phyloP scores from a whole-genome alignment of 2,113 vertebrate species.

The Rana temporaria region DNA sequence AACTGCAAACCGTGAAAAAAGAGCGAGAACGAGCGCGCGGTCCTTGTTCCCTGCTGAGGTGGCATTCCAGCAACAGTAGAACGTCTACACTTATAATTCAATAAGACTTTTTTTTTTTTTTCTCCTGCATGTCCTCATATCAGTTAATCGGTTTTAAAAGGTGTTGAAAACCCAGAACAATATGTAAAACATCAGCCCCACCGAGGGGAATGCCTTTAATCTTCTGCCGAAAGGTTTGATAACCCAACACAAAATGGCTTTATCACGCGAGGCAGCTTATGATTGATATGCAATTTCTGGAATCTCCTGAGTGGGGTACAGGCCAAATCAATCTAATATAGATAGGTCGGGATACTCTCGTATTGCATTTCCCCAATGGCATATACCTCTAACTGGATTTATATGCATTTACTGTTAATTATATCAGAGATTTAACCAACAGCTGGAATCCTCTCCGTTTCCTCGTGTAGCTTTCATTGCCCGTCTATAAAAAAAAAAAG shows the following conservation, averaged over 20 bases:
- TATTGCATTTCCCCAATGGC: constrained; percentile 69
- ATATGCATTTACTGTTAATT: constrained; percentile 72
- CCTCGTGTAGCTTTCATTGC: background rate
- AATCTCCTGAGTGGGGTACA: constrained; percentile 72
- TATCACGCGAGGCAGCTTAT: constrained; percentile 71
- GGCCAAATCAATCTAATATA: constrained; percentile 73
- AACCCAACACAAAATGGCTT: constrained; percentile 71
- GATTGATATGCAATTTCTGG: constrained; percentile 71
- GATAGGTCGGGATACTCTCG: constrained; percentile 69
- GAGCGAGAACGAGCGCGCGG: background rate
- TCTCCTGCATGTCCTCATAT: constrained; percentile 62
- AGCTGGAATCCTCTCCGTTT: constrained; percentile 66
- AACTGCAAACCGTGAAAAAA: constrained; percentile 4
- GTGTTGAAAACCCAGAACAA: constrained; percentile 67
- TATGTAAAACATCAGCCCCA: constrained; percentile 68
- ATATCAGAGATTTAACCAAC: constrained; percentile 63
- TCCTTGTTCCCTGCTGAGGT: background rate
- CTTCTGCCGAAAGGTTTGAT: constrained; percentile 71
- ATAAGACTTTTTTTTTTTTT: constrained; percentile 59
- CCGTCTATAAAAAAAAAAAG: background rate
- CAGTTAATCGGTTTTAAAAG: constrained; percentile 70
- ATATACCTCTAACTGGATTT: constrained; percentile 77
- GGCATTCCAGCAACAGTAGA: background rate
- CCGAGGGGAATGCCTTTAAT: constrained; percentile 68
- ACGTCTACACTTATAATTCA: constrained; percentile 27